Evolutionary conservation across 2,113 vertebrate species (phyloP), one percentile per base, ranked within the genome.

Genomic region (Antechinus stuartii): DNA sequence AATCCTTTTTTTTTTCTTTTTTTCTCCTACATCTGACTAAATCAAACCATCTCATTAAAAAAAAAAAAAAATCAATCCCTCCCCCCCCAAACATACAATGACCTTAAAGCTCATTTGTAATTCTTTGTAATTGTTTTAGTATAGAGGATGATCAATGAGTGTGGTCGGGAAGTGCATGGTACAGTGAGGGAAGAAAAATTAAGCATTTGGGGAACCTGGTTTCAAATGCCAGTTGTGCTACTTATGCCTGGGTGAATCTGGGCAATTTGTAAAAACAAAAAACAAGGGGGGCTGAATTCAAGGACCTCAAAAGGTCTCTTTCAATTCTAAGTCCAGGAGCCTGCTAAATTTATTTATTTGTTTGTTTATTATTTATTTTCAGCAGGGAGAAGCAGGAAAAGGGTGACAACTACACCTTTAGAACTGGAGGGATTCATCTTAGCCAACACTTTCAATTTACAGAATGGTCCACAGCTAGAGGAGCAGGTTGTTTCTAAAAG

Each of bases 11-110:
- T 91, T 90, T 6, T 42, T 90, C 12, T 8, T 10, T 10, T 91
- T 90, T 22, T 42, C 52, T 30, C 0, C 0, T 16, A 8, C 16
- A 4, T 91, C 24, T 10, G 24, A 0, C 0, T 6, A 1, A 22
- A 9, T n/a, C n/a, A 24, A 42, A 27, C 54, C 19, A 12, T 0
- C 35, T 42, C 35, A 84, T 8, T 6, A 84, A 84, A 84, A 16
- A 57, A 56, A 56, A 35, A 84, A 42, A 42, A 56, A 56, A 25
- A 56, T 8, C 6, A 2, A 22, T 7, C n/a, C 68, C 7, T 14
- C 19, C 68, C n/a, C 68, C 68, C n/a, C 35, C 14, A 76, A 42
- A 47, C 47, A 47, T 4, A 47, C 47, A 47, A 52, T 52, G 50
- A 52, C 50, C 50, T 52, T 52, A 19, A 84, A 22, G 6, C 19